Base-by-base conservation (phyloP, 2,888 invertebrate genomes). In the Sinopyrophorus schimmeli region DNA sequence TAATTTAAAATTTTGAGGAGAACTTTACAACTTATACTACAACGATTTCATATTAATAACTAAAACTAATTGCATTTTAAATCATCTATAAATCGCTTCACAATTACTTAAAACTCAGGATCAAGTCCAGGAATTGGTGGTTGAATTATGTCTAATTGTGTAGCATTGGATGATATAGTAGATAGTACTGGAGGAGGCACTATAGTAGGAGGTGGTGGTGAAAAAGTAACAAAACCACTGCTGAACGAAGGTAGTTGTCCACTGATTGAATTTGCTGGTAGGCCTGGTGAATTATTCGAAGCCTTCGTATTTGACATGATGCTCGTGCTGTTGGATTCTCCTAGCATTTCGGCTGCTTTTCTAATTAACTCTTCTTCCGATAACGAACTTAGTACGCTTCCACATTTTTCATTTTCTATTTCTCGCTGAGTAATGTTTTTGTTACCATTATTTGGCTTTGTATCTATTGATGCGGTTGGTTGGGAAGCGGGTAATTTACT, bases 261-360 rank as follows among this genome's bases (percentile, higher is more conserved):
- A 9, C 3, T 10, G 12, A 17, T 11, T 17, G 20, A n/a, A 7
- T 38, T 21, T 11, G 39, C 40, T 10, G 39, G 9, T 18, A 9
- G 7, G 14, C n/a, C n/a, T n/a, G 21, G 31, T 7, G 18, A 20
- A 34, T 23, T 37, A 34, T 26, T 7, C 48, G 53, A 15, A 48
- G 44, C 51, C n/a, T 35, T 49, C 20, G 23, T 9, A 15, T 18
- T 27, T 37, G 34, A 12, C n/a, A 47, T 35, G 47, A 38, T 14
- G n/a, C n/a, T n/a, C 34, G 38, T 6, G 48, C 54, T 6, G 47
- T 64, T 69, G n/a, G 69, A 67, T 21, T 77, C 76, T 0, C 76
- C 76, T 38, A 79, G 63, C 74, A 80, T 79, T 64, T 80, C 80
- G 15, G 76, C 77, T 0, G 80, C 80, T 65, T 80, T 80, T 50